Conservation (phyloP, 1,140 invertebrate genomes). For the Lineus longissimus region DNA sequence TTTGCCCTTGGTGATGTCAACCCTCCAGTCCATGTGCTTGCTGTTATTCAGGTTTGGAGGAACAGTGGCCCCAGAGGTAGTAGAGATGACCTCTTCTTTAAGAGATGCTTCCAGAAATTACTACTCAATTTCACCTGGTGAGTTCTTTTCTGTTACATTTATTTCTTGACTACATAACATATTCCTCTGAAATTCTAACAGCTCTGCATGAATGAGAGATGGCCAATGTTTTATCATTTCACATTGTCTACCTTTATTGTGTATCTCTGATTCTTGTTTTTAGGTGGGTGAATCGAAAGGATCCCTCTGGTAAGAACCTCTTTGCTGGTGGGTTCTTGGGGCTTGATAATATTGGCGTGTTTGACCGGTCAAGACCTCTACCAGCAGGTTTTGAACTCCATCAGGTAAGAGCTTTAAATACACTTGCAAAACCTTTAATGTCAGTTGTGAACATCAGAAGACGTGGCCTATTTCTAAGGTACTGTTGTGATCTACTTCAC, state of each 20-base stretch:
- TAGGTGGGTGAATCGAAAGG: constrained; percentile 27
- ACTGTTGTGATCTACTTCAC: too few species aligned
- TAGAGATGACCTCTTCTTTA: constrained; percentile 45
- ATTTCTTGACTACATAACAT: too few species aligned
- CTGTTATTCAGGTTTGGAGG: constrained; percentile 48
- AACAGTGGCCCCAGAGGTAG: constrained; percentile 31
- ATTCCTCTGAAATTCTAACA: too few species aligned
- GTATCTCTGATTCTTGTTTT: too few species aligned
- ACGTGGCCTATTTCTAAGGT: too few species aligned
- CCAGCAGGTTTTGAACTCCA: constrained; percentile 37
- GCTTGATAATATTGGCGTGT: constrained; percentile 56
- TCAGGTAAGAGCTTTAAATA: constrained; percentile 23
- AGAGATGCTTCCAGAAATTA: constrained; percentile 52
- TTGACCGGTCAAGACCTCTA: constrained; percentile 45
- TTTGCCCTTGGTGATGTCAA: constrained; percentile 55
- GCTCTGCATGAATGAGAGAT: too few species aligned
- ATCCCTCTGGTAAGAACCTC: constrained; percentile 34
- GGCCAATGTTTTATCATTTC: too few species aligned
- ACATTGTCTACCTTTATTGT: too few species aligned
- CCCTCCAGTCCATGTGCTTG: constrained; percentile 55
- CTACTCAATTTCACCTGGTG: constrained; percentile 55
- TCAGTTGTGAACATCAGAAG: too few species aligned
- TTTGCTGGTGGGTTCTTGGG: constrained; percentile 55
- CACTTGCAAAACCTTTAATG: too few species aligned
- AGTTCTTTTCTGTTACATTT: too few species aligned